These are phyloP conservation scores for Euthynnus affinis DNA, from an alignment of 2,797 vertebrate genomes.

Conservation along the genomic window DNA sequence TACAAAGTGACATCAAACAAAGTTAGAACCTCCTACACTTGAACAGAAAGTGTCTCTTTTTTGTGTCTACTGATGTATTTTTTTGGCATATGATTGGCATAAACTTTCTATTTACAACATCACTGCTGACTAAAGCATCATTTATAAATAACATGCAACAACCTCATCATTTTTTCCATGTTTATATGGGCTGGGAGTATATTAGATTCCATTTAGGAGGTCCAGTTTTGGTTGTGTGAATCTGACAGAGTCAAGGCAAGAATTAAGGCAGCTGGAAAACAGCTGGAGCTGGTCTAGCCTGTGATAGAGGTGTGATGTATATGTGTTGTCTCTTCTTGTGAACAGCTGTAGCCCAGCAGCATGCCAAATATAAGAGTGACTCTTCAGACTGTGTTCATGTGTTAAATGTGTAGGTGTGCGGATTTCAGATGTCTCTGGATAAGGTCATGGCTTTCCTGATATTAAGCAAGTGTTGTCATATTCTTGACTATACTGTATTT, in stretches of 20 bases:
- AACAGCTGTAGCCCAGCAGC: conserved; percentile 47
- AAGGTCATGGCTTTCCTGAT: neutral
- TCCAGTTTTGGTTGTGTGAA: neutral
- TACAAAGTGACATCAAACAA: neutral
- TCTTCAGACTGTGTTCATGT: neutral
- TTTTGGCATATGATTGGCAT: neutral
- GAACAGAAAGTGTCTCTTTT: neutral
- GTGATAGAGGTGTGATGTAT: conserved; percentile 58
- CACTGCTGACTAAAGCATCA: conserved; percentile 4
- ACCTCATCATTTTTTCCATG: neutral
- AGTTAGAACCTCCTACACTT: neutral
- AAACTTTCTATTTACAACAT: too few species aligned
- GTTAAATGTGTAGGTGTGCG: neutral
- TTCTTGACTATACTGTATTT: neutral
- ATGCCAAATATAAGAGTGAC: conserved; percentile 28
- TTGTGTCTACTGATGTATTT: neutral
- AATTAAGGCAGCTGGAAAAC: conserved; percentile 52
- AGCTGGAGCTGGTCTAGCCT: conserved; percentile 55
- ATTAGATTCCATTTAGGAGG: neutral
- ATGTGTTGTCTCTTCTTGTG: conserved; percentile 46
- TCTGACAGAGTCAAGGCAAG: conserved; percentile 18
- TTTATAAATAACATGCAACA: neutral
- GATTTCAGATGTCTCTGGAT: neutral
- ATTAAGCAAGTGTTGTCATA: neutral
- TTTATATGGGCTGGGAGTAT: neutral